Evolutionary conservation across 2,113 vertebrate genomes (phyloP).

Genomic region (Lasiurus cinereus): DNA sequence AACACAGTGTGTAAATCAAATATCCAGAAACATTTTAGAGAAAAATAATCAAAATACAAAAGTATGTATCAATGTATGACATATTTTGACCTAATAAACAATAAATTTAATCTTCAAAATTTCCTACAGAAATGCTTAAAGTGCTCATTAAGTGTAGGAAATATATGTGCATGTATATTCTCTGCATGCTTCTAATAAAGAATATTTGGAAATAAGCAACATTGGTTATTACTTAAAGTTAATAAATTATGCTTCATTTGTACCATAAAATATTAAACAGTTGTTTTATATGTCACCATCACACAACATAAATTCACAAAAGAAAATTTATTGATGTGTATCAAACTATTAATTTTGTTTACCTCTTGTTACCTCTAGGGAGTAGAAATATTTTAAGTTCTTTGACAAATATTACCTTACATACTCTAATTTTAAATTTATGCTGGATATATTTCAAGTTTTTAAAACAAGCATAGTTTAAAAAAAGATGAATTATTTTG

Average conservation of each 20-base stretch:
- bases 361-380: neutral
- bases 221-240: neutral
- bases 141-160: neutral
- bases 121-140: neutral
- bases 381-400: neutral
- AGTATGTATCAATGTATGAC: neutral
- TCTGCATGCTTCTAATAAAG: neutral
- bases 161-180: neutral
- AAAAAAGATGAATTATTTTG: neutral
- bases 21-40: neutral
- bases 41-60: slow-evolving; percentile 34
- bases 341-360: neutral
- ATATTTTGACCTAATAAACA: neutral
- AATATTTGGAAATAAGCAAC: neutral
- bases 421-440: slow-evolving; percentile 15
- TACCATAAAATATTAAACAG: neutral
- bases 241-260: slow-evolving; percentile 9
- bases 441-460: neutral
- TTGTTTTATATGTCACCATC: neutral
- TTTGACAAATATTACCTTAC: neutral
- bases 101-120: neutral
- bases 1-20: neutral
- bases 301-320: neutral
- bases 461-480: neutral
- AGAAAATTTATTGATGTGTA: neutral